Evolutionary conservation across 2,888 invertebrate genomes (phyloP).

Genomic region (Apantesis nais): DNA sequence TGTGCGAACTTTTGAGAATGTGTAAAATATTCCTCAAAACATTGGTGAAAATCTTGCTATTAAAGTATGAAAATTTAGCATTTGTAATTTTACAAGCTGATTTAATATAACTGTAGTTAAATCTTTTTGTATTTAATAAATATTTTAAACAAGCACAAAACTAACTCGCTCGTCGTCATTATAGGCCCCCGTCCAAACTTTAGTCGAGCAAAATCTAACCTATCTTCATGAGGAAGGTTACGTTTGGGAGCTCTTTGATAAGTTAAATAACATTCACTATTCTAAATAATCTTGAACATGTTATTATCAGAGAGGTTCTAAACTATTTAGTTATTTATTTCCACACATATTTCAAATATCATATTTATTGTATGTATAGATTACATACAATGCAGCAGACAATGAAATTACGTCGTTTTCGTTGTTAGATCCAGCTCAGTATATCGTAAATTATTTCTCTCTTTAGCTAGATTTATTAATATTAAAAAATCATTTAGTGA

Average conservation of each 20-base stretch:
- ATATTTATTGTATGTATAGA: constrained; percentile 20
- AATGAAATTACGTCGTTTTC: constrained; percentile 38
- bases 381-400: constrained; percentile 33
- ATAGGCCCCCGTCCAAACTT: background rate
- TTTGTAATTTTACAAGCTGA: constrained; percentile 23
- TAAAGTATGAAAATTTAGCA: constrained; percentile 22
- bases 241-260: background rate
- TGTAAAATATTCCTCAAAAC: constrained; percentile 10
- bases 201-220: background rate
- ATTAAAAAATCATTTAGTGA: constrained; percentile 44
- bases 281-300: too few species aligned
- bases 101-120: constrained; percentile 8
- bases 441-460: constrained; percentile 44
- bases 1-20: background rate
- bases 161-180: background rate
- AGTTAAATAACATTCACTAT: background rate
- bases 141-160: background rate
- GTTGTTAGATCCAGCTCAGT: constrained; percentile 31
- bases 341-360: constrained; percentile 18
- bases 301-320: background rate
- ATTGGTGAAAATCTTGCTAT: constrained; percentile 24
- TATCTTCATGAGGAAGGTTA: background rate
- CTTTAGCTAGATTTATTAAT: constrained; percentile 44
- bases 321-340: background rate
- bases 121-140: background rate